phyloP scores from a whole-genome alignment of 2,888 invertebrate species.

The Cephus pygmeus region DNA sequence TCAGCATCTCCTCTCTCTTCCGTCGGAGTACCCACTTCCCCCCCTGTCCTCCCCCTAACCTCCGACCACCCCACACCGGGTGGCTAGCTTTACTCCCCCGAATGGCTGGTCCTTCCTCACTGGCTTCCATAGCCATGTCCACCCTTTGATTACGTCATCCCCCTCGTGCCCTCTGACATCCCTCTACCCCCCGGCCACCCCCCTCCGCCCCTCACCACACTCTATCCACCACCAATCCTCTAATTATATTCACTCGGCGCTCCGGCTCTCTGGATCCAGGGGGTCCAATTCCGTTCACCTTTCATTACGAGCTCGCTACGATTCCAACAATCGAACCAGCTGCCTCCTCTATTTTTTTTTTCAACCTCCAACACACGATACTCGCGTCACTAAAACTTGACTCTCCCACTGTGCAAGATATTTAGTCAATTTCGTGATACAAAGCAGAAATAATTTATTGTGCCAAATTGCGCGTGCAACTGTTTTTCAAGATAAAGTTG shows the following conservation, averaged over 20 bases:
- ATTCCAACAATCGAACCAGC: conserved; percentile 56
- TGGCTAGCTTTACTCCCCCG: conserved; percentile 25
- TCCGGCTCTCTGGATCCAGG: conserved; percentile 56
- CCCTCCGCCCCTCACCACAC: conserved; percentile 13
- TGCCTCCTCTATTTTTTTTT: not conserved
- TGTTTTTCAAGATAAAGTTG: conserved; percentile 30
- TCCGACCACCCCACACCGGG: conserved; percentile 23
- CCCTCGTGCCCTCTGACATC: conserved; percentile 38
- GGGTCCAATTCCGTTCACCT: conserved; percentile 66
- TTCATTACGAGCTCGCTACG: conserved; percentile 63
- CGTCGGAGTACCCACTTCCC: conserved; percentile 33
- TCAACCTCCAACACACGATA: not conserved
- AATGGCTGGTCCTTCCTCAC: conserved; percentile 20
- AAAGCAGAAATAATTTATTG: not conserved
- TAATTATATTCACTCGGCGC: conserved; percentile 66
- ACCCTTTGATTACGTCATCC: conserved; percentile 65
- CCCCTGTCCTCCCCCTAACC: conserved; percentile 37
- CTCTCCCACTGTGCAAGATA: not conserved
- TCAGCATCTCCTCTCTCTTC: conserved; percentile 25
- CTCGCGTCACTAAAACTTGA: not conserved
- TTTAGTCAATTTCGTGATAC: not conserved
- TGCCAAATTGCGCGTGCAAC: not conserved
- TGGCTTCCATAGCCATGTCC: conserved; percentile 46
- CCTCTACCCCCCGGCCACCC: conserved; percentile 17
- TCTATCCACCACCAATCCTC: conserved; percentile 56